These are phyloP conservation scores for Meleagris gallopavo DNA, from an alignment of 2,113 vertebrate species.

Conservation along the genomic window DNA sequence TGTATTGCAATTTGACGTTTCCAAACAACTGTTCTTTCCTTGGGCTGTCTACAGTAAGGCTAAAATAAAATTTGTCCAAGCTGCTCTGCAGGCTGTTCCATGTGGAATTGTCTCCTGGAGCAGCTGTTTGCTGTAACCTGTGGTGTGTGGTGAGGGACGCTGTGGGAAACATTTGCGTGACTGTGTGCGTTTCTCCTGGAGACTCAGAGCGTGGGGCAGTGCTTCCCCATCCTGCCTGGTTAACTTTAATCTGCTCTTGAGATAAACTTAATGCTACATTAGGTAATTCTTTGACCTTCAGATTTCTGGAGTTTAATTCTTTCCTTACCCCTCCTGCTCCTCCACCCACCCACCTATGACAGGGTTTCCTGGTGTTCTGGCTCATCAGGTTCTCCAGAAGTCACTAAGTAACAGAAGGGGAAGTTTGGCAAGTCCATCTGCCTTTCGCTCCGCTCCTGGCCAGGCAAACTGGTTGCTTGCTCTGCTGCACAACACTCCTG, in stretches of 20 bases:
- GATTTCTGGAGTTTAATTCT: background rate
- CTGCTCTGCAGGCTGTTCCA: background rate
- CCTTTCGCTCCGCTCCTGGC: constrained; percentile 44
- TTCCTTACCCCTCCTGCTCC: background rate
- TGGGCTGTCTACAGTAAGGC: background rate
- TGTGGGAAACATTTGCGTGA: fast-evolving
- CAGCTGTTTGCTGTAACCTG: background rate
- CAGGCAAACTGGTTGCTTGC: constrained; percentile 70
- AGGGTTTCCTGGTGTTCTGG: background rate
- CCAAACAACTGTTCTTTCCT: background rate
- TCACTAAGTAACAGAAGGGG: constrained; percentile 77
- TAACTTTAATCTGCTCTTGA: background rate
- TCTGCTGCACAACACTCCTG: constrained; percentile 47
- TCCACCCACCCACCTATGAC: background rate
- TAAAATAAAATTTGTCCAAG: background rate
- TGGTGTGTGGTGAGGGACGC: fast-evolving
- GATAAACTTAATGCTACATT: background rate
- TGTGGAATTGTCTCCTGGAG: background rate
- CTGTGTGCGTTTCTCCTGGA: fast-evolving
- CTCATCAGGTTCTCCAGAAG: constrained; percentile 14
- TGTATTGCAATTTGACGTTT: background rate
- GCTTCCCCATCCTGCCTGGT: background rate
- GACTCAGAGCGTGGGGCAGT: fast-evolving
- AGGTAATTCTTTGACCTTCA: background rate
- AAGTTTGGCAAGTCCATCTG: constrained; percentile 63